These are phyloP conservation scores for Plumapathes pennacea DNA, from an alignment of 92 coral and sea anemone species.

Conservation along the genomic window DNA sequence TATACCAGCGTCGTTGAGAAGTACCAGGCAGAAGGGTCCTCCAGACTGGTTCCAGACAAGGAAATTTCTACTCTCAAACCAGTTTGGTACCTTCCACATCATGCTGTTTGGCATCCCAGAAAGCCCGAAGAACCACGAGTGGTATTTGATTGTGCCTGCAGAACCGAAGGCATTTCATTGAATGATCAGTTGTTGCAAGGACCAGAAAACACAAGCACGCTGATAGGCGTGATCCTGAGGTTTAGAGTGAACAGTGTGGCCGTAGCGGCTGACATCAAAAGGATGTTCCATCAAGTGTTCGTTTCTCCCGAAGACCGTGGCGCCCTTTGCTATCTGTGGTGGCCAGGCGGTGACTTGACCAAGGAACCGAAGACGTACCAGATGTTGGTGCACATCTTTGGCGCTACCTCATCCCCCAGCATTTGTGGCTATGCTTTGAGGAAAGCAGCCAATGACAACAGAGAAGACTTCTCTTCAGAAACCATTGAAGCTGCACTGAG, in stretches of 20 bases:
- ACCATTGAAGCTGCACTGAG: conserved; percentile 34
- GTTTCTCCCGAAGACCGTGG: conserved; percentile 70
- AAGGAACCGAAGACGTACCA: conserved; percentile 31
- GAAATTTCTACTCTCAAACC: conserved; percentile 43
- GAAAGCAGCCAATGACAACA: conserved; percentile 45
- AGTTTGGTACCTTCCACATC: conserved; percentile 75
- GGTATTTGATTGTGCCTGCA: conserved; percentile 68
- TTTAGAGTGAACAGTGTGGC: conserved; percentile 48
- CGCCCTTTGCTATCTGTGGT: conserved; percentile 66
- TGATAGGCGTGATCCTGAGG: conserved; percentile 58
- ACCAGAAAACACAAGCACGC: conserved; percentile 59
- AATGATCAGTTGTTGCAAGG: conserved; percentile 61
- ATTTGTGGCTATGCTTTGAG: conserved; percentile 50
- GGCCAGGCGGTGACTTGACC: conserved; percentile 44
- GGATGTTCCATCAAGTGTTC: conserved; percentile 67
- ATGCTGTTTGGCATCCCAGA: conserved; percentile 62
- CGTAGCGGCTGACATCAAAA: conserved; percentile 52
- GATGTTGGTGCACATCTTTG: conserved; percentile 59
- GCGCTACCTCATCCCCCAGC: conserved; percentile 59
- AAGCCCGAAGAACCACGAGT: conserved; percentile 62
- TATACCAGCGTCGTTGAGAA: conserved; percentile 56
- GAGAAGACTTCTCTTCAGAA: conserved; percentile 25
- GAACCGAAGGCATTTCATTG: conserved; percentile 45
- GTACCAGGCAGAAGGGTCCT: conserved; percentile 57
- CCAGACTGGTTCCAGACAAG: conserved; percentile 44